These are phyloP conservation scores for Meloidogyne floridensis DNA, from an alignment of 1,140 invertebrate genomes.

Conservation along the genomic window DNA sequence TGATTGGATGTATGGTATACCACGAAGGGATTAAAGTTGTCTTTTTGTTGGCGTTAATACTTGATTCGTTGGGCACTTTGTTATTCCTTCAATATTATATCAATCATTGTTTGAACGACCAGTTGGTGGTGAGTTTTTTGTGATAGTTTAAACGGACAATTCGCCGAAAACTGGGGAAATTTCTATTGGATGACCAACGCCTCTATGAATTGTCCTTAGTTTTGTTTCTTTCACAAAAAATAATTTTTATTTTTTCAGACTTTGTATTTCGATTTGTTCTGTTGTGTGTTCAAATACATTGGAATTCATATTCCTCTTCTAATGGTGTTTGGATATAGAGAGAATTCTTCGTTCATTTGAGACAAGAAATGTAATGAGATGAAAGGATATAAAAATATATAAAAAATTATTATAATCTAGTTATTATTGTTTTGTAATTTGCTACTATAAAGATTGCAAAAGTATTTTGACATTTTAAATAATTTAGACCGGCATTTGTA, in stretches of 20 bases:
- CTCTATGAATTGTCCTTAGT: too few species aligned
- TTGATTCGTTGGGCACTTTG: neutral
- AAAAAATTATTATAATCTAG: neutral
- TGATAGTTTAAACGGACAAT: too few species aligned
- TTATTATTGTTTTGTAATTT: too few species aligned
- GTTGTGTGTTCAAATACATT: neutral
- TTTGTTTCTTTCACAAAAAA: neutral
- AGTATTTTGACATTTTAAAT: too few species aligned
- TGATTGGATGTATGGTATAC: neutral
- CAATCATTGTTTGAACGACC: neutral
- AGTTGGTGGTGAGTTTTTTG: neutral
- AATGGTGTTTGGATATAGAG: neutral
- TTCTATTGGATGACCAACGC: too few species aligned
- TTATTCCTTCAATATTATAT: constrained; percentile 9
- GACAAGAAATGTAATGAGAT: neutral
- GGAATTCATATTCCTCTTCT: neutral
- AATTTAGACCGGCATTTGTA: too few species aligned
- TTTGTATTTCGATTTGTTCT: constrained; percentile 8
- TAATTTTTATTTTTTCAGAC: neutral
- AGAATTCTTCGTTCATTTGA: neutral
- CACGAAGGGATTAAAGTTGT: neutral
- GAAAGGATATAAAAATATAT: constrained; percentile 5
- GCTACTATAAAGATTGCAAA: too few species aligned
- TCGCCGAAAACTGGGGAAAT: too few species aligned
- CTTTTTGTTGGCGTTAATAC: neutral